Base-by-base conservation (phyloP, 1,140 invertebrate genomes). In the Cardiocondyla obscurior region DNA sequence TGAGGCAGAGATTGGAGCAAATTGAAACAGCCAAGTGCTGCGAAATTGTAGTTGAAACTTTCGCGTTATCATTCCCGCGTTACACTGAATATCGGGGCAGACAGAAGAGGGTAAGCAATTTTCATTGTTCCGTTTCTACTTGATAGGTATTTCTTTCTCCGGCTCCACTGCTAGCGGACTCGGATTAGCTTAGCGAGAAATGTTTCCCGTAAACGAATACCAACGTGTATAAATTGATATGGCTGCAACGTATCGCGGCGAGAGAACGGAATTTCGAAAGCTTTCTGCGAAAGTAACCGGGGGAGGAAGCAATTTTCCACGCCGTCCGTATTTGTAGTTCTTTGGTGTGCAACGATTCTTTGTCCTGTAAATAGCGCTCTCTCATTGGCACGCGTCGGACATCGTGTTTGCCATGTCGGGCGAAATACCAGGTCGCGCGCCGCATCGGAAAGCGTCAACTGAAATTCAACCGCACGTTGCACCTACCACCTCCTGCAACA, bases 201-300 rank as follows among this genome's bases (percentile, higher is more conserved):
- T 77, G 46, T 67, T 77, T 77, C 36, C 33, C 33, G 60, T 22
- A 53, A 77, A 67, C 62, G 60, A 77, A 65, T 51, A 77, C 58
- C 44, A 77, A 51, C 73, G 44, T 77, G 44, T 77, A 77, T 60
- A 67, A 77, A 77, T 77, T 77, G 74, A 67, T 67, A 77, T 53
- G 60, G 62, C 12, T 77, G 46, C 30, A 76, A 42, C n/a, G 44
- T 28, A 64, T n/a, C 30, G 22, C 69, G 30, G 69, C 39, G n/a
- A 65, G 42, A 65, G 46, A 77, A 30, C 22, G 62, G 36, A 79
- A 79, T 79, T 79, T 69, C 74, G 46, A 79, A 79, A 79, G 74
- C 74, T 79, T 67, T 53, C 46, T 19, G 44, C 46, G 62, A 69
- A 65, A 79, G 74, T 79, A 79, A 67, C 33, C 46, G 46, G n/a